Conservation (phyloP, 2,113 vertebrate species). For the Lamprologus ornatipinnis region DNA sequence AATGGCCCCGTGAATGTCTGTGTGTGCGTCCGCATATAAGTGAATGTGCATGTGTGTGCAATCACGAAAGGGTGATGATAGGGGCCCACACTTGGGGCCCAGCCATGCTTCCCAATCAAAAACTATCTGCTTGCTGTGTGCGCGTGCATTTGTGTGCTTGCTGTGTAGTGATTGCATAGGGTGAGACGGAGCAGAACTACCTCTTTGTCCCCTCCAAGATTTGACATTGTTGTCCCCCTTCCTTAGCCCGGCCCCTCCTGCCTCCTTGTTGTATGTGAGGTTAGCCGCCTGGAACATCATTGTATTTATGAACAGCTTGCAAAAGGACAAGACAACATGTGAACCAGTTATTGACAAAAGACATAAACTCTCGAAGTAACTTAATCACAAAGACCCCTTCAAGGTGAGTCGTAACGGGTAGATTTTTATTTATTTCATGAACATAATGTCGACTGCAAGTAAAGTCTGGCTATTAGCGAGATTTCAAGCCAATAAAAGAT, state of each 20-base stretch:
- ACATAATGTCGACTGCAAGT: not conserved
- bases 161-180: constrained; percentile 30
- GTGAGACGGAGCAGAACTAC: constrained; percentile 45
- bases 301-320: constrained; percentile 5
- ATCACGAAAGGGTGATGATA: constrained; percentile 45
- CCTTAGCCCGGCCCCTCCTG: not conserved
- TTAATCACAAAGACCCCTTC: not conserved
- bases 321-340: not conserved
- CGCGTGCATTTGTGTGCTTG: not conserved
- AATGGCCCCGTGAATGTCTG: constrained; percentile 46
- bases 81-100: constrained; percentile 31
- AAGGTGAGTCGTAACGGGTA: not conserved
- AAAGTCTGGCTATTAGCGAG: not conserved
- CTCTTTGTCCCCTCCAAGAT: constrained; percentile 45
- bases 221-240: constrained; percentile 2
- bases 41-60: constrained; percentile 29
- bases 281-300: constrained; percentile 26
- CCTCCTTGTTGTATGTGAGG: not conserved
- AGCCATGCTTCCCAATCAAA: constrained; percentile 33
- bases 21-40: not conserved
- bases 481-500: not conserved
- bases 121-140: constrained; percentile 6
- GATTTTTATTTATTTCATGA: not conserved
- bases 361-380: not conserved
- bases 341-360: not conserved